Evolutionary conservation across 2,113 vertebrate genomes (phyloP).

Genomic region (Anarrhichthys ocellatus): DNA sequence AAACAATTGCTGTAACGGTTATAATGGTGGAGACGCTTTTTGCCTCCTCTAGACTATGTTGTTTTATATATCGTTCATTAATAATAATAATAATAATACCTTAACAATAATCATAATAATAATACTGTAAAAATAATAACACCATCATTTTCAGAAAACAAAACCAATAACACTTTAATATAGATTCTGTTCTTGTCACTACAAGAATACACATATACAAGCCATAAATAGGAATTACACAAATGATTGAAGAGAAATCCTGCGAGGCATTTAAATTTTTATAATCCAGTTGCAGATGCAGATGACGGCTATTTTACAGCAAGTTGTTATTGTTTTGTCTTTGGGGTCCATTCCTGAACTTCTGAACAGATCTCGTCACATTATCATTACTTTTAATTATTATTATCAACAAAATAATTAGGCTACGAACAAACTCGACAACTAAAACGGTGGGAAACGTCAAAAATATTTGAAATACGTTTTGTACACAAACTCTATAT

Average conservation of each 20-base stretch:
- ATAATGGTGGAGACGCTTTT: not conserved
- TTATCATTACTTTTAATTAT: slow-evolving; percentile 66
- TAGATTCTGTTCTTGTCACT: slow-evolving; percentile 90
- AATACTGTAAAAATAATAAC: slow-evolving; percentile 47
- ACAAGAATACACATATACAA: slow-evolving; percentile 96
- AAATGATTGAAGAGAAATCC: slow-evolving; percentile 93
- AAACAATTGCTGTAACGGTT: not conserved
- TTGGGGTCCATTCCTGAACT: slow-evolving; percentile 87
- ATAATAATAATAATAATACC: slow-evolving; percentile 31
- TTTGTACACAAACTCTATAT: slow-evolving; percentile 85
- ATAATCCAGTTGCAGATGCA: slow-evolving; percentile 61
- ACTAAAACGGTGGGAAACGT: slow-evolving; percentile 85
- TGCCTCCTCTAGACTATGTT: not conserved
- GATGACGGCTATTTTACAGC: slow-evolving; percentile 81
- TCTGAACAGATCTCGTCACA: slow-evolving; percentile 81
- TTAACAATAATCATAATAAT: slow-evolving; percentile 39
- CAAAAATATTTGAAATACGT: slow-evolving; percentile 85
- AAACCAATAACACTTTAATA: slow-evolving; percentile 98
- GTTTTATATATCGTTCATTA: not conserved
- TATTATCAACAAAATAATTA: slow-evolving; percentile 83
- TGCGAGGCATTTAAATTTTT: slow-evolving; percentile 76
- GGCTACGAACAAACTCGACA: slow-evolving; percentile 85
- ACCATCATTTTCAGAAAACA: slow-evolving; percentile 78
- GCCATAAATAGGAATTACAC: slow-evolving; percentile 99
- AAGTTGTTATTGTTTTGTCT: slow-evolving; percentile 75